Percentiles rank a stretch among this genome's conserved stretches.
Conservation (phyloP, 1,140 invertebrate genomes). For the Oreohelix idahoensis region DNA sequence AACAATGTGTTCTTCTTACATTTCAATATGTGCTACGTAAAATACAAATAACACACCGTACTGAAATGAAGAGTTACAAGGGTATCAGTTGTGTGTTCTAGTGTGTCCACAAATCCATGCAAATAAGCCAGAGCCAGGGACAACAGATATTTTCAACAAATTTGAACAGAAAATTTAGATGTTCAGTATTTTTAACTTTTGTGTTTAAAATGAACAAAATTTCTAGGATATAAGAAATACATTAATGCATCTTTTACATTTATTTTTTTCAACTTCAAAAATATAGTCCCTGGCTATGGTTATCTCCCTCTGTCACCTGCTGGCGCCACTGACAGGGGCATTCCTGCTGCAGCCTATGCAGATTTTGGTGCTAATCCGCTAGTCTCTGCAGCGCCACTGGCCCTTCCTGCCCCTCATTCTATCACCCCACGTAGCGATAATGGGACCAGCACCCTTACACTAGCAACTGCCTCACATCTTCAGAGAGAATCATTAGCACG, state of each 20-base stretch:
- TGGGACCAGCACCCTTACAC: constrained; percentile 23
- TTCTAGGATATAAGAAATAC: not conserved
- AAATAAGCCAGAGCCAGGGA: constrained; percentile 29
- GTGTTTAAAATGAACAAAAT: not conserved
- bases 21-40: no score
- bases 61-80: no score
- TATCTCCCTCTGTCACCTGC: constrained; percentile 33
- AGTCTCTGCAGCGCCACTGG: constrained; percentile 25
- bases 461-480: constrained; percentile 29
- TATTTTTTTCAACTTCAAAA: constrained; percentile 14
- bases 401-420: constrained; percentile 30
- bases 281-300: constrained; percentile 41
- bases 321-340: constrained; percentile 22
- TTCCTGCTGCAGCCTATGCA: constrained; percentile 21
- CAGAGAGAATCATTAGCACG: constrained; percentile 16
- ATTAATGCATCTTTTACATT: not conserved
- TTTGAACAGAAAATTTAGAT: not conserved
- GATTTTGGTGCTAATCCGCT: constrained; percentile 34
- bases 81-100: not conserved
- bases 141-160: not conserved
- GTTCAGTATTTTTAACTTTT: not conserved
- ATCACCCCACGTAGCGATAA: constrained; percentile 17
- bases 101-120: constrained; percentile 17
- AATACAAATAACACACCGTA: no score
- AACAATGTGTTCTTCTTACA: no score